phyloP scores from a whole-genome alignment of 2,888 invertebrate species.

The Lomographa bimaculata region DNA sequence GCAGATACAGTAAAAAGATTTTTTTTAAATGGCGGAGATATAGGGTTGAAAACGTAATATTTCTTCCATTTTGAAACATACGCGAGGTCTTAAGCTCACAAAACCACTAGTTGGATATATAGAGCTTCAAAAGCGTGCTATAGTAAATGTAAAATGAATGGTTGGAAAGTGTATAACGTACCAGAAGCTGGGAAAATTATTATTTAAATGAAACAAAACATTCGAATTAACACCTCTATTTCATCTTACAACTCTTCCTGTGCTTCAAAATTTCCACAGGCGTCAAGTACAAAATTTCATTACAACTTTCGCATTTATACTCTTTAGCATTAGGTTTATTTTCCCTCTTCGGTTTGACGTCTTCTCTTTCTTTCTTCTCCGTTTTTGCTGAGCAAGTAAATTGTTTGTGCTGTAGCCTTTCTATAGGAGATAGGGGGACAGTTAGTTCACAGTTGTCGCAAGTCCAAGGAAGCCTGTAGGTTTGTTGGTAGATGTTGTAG shows the following conservation, averaged over 20 bases:
- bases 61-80: too few relatives aligned
- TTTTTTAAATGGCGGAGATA: too few relatives aligned
- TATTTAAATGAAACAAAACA: conserved; percentile 4
- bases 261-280: conserved; percentile 94
- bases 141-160: too few relatives aligned
- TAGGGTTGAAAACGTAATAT: too few relatives aligned
- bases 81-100: too few relatives aligned
- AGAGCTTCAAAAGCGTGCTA: too few relatives aligned
- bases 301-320: conserved; percentile 90
- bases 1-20: too few relatives aligned
- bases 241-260: conserved; percentile 85
- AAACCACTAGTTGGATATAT: too few relatives aligned
- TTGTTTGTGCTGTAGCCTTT: conserved; percentile 89
- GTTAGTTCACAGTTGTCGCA: conserved; percentile 88
- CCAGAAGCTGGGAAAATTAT: too few relatives aligned
- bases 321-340: conserved; percentile 83
- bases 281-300: conserved; percentile 86
- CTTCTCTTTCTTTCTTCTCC: conserved; percentile 49
- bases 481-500: conserved; percentile 83
- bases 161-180: too few relatives aligned
- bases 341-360: conserved; percentile 47
- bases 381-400: conserved; percentile 68
- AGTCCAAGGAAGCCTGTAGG: conserved; percentile 86
- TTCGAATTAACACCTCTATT: conserved; percentile 43
- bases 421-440: conserved; percentile 86